phyloP scores from a whole-genome alignment of 1,140 invertebrate species.

The Bombus picipes region DNA sequence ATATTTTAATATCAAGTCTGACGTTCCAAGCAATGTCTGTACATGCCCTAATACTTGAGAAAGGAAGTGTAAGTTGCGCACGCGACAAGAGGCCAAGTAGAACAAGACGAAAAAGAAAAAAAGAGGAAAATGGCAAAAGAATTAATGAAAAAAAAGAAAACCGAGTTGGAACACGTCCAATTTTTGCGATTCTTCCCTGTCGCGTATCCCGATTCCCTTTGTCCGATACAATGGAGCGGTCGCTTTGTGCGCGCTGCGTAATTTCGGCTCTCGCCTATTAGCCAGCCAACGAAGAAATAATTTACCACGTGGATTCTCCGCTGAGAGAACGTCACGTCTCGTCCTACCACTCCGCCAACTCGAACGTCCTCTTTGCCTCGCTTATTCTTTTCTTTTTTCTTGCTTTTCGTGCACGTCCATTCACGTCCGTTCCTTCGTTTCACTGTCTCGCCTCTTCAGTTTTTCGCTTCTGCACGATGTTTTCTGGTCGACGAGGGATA shows the following conservation, averaged over 20 bases:
- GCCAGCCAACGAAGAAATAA: constrained; percentile 16
- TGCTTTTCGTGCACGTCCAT: neutral
- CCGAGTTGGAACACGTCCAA: constrained; percentile 33
- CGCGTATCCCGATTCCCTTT: constrained; percentile 16
- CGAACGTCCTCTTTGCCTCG: neutral
- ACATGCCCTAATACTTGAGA: neutral
- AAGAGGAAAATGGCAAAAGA: neutral
- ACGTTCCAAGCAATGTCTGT: neutral
- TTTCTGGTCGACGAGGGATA: neutral
- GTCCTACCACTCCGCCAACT: neutral
- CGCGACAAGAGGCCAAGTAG: neutral
- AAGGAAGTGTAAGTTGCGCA: neutral
- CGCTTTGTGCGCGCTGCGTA: constrained; percentile 30
- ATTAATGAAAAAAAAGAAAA: neutral
- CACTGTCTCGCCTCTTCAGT: neutral
- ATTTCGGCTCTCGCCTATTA: constrained; percentile 36
- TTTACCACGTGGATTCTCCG: constrained; percentile 3
- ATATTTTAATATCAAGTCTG: too few relatives aligned
- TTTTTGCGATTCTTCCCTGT: constrained; percentile 11
- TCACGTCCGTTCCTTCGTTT: neutral
- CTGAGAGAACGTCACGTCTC: neutral
- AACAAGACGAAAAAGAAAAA: neutral
- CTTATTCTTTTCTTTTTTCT: neutral
- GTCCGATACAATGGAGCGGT: constrained; percentile 17
- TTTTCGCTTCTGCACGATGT: neutral